Evolutionary conservation across 2,113 vertebrate species (phyloP), one percentile per base, ranked within the genome.

Genomic region (Barnardius zonarius): DNA sequence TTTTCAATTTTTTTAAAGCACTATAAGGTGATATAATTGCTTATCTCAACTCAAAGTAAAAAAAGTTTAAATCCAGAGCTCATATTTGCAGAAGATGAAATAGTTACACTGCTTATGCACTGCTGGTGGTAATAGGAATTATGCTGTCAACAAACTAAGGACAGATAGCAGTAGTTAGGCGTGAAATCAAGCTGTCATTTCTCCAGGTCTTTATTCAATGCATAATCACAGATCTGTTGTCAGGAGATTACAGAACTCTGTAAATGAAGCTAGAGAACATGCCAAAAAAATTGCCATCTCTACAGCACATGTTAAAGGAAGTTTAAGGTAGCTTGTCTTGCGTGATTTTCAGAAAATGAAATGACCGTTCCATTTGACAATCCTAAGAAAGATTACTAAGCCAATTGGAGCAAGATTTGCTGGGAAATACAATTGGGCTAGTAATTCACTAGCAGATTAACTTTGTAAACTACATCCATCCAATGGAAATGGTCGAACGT

Each of bases 231-330:
- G 88, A 66, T 93, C 95, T 98, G 93, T 86, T 92, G 48, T 79
- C 69, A 96, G 78, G 86, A 96, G 97, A 97, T 97, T 97, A 96
- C 87, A 90, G 74, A 82, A 55, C 17, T 93, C 66, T 68, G 52
- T 24, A 95, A 88, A 88, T 83, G 64, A 86, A 93, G 39, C 44
- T 82, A 70, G 44, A 87, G 83, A 86, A 92, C 24, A 41, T 41
- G 51, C n/a, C 3, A 90, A 86, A 90, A 85, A 93, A 88, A 13
- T 24, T 91, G 90, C 83, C n/a, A 67, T 91, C 88, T 61, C 87
- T 92, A 49, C 57, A 81, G 76, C 69, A 93, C 69, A 43, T 88
- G 57, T 88, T 92, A 57, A 49, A 80, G 63, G 35, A 90, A 59
- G 86, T 78, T 94, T 83, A 59, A 88, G 68, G 90, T 91, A 51